Percentiles rank a stretch among this genome's conserved stretches.
phyloP scores from a whole-genome alignment of 2,797 vertebrate species.

The Lacerta bilineata region DNA sequence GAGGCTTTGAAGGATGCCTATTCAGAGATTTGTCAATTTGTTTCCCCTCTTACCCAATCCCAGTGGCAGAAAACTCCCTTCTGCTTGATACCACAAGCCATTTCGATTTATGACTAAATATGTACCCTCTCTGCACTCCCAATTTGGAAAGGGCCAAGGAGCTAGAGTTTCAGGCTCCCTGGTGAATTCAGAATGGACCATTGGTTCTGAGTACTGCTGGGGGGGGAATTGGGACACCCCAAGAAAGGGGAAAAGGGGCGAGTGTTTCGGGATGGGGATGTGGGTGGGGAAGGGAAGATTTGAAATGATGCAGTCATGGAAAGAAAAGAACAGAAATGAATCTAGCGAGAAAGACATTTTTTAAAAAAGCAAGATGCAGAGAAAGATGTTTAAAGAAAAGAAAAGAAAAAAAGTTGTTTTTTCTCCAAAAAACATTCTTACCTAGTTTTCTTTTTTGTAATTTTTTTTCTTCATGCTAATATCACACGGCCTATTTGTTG shows the following conservation, averaged over 20 bases:
- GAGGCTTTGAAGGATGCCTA: neutral
- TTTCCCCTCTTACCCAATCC: neutral
- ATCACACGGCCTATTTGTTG: constrained; percentile 99
- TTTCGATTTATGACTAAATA: neutral
- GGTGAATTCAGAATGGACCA: neutral
- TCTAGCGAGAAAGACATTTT: constrained; percentile 41
- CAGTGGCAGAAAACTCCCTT: too few species aligned
- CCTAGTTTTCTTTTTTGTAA: constrained; percentile 97
- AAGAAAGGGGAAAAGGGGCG: constrained; percentile 37
- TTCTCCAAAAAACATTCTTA: constrained; percentile 92
- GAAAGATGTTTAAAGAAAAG: constrained; percentile 65
- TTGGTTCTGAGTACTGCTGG: neutral
- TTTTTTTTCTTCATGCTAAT: constrained; percentile 99
- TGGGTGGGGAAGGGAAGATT: neutral
- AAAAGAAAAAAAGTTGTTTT: constrained; percentile 81
- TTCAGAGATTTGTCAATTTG: neutral
- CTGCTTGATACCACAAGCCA: neutral
- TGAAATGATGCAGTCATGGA: constrained; percentile 5
- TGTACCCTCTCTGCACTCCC: neutral
- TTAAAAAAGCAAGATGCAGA: constrained; percentile 41
- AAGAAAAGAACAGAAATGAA: constrained; percentile 25
- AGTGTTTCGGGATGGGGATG: neutral
- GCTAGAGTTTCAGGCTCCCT: neutral
- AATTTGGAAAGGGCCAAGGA: constrained; percentile 10
- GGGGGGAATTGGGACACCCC: neutral